Base-by-base conservation (phyloP, 2,113 vertebrate genomes). In the Nothoprocta perdicaria region DNA sequence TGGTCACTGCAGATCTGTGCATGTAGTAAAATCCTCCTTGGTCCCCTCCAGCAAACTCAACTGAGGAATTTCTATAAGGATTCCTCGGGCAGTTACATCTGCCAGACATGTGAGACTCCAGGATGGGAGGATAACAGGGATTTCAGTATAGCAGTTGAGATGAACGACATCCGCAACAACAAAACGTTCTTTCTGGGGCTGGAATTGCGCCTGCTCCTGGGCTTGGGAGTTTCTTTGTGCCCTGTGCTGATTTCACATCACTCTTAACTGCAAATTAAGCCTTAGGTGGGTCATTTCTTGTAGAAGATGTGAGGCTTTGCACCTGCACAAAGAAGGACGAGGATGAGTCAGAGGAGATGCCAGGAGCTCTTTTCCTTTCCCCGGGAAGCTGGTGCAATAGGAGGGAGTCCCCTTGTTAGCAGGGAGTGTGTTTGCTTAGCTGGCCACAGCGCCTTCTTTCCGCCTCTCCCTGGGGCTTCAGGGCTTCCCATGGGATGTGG, bases 21-120 rank as follows among this genome's bases (percentile, higher is more conserved):
- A 3, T 50, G 67, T 43, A 84, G 84, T 80, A 71, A 95, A 85
- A 84, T n/a, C 72, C 88, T 81, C 75, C 86, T 90, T 95, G 91
- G 89, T 86, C 81, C 90, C 79, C 35, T 38, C 93, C 48, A 2
- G 48, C 79, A 50, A 92, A 65, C 58, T 94, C 84, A 31, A 50
- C 33, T 79, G 45, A 74, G 53, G 95, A 75, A 89, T 94, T 95
- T 50, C 89, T 95, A 41, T 90, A 55, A 85, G 67, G 91, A 91
- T 91, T 85, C 91, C 89, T 81, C 53, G 87, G 95, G 89, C 89
- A 38, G 60, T 92, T 96, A 74, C 45, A 91, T 95, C 94, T 89
- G 87, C 86, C 92, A 31, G 79, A 87, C 94, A 91, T 89, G 80
- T 89, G 94, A 96, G 82, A 66, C 76, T 88, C n/a, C 84, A 86